Percentiles rank a stretch among this genome's conserved stretches.
Evolutionary conservation across 2,888 invertebrate species (phyloP).

Genomic region (Patella pellucida): DNA sequence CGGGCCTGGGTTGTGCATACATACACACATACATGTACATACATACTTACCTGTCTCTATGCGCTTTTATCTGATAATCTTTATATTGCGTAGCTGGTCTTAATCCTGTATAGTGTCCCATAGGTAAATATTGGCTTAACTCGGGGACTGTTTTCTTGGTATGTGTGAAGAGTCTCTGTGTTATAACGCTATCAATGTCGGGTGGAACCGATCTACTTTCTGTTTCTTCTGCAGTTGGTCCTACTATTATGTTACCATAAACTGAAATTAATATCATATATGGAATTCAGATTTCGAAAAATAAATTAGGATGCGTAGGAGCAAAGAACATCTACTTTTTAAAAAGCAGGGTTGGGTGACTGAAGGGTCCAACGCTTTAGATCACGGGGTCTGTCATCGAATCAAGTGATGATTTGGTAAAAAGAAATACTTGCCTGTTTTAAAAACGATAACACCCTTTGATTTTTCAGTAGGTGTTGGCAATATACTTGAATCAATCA

Average conservation of each 20-base stretch:
- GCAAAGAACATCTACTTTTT: too few relatives aligned
- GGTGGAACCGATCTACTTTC: constrained; percentile 35
- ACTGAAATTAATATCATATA: constrained; percentile 40
- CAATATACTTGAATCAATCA: constrained; percentile 58
- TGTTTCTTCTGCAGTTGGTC: constrained; percentile 61
- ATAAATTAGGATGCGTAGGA: not conserved
- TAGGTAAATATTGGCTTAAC: constrained; percentile 36
- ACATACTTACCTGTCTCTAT: constrained; percentile 40
- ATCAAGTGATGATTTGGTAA: not conserved
- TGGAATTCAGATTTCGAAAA: not conserved
- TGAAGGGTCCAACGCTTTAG: too few relatives aligned
- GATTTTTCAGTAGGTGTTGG: constrained; percentile 55
- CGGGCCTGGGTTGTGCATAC: not conserved
- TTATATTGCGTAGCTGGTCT: constrained; percentile 60
- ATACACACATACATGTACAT: not conserved
- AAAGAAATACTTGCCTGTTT: constrained; percentile 46
- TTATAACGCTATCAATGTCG: constrained; percentile 36
- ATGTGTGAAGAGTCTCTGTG: constrained; percentile 33
- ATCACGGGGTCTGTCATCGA: not conserved
- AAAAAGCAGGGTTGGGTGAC: too few relatives aligned
- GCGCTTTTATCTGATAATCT: constrained; percentile 54
- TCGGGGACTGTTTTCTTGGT: constrained; percentile 38
- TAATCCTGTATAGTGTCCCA: constrained; percentile 55
- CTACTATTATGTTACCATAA: constrained; percentile 57
- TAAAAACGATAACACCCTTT: constrained; percentile 63